Evolutionary conservation across 2,113 vertebrate species (phyloP), one percentile per base, ranked within the genome.

Genomic region (Varanus salvator): DNA sequence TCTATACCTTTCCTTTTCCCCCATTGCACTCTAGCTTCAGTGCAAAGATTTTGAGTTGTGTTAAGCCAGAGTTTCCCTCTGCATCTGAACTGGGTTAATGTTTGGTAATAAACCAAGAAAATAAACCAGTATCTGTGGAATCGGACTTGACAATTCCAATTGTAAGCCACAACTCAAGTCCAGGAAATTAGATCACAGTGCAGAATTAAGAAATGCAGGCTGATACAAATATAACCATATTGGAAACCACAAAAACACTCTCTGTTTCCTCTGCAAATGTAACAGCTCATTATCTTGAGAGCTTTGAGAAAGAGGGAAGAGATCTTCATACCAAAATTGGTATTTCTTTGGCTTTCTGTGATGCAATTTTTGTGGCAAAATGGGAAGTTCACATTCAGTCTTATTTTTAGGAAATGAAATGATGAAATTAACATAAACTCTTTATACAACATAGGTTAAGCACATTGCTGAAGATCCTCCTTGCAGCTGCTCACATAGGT

Each of bases 401-500:
- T 38, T 89, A 48, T 69, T 19, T 75, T 83, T 89, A 34, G 66
- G 68, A 69, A 68, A 78, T 31, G 50, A 38, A 78, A 54, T 8
- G 7, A 54, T 54, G 12, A 89, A 38, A 66, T 29, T 89, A 71
- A 80, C 88, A 85, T 4, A n/a, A 29, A 93, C 90, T 11, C 54
- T 93, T 91, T 95, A 90, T 90, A 87, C 87, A 93, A 89, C 93
- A 60, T 87, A 99, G 99, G 98, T 99, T 90, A 98, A 97, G 34
- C 97, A 97, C 85, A 98, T 98, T 89, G 97, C 98, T 60, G 98
- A 99, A 85, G 98, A 98, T 82, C 98, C 98, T 76, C 98, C 98
- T 25, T 99, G 99, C 92, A 98, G 98, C 92, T 99, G 99, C 93
- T 98, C 98, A 25, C 98, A 99, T 95, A 97, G 98, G 69, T 98